Evolutionary conservation across 1,140 invertebrate species (phyloP), one percentile per base, ranked within the genome.

Genomic region (Babylonia areolata): DNA sequence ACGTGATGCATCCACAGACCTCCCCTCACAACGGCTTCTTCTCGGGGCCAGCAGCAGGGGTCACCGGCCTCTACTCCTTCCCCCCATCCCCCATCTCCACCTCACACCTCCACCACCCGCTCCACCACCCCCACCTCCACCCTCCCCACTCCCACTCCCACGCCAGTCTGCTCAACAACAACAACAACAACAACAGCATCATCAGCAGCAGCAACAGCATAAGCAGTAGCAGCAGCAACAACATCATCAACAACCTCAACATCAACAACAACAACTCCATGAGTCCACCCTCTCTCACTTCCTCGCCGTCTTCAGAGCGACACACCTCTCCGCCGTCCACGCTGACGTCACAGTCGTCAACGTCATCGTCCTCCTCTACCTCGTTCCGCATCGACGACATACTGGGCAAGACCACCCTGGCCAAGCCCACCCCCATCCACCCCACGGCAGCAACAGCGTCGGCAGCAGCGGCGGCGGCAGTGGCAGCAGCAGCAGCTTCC

Each of bases 331-430:
- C 39, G 2, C 71, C 37, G 12, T 35, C 81, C 81, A 83, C 58
- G 58, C 33, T 12, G 35, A 31, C 51, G 5, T 58, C 80, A 20
- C 46, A 64, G 3, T 73, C 82, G n/a, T 42, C 69, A 33, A 39
- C 82, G 9, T 40, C 64, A 23, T 35, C 54, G 1, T 84, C 82
- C 20, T 69, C 82, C 12, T 84, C 82, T 2, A 73, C 82, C 6
- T 84, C 82, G 39, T 84, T 84, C 64, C 82, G 58, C 69, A 84
- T 84, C 37, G 82, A 84, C n/a, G 82, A 84, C 69, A 84, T 84
- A 15, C 64, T 84, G 64, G 82, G 82, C 35, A 84, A 73, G 37
- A 69, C 64, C 1, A 75, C 33, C 42, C 69, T 84, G 15, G 82
- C 69, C 64, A 35, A 39, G 33, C 82, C 82, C 3, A 84, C 82